phyloP scores from a whole-genome alignment of 2,797 vertebrate genomes.

The Malacoctenus gilli region DNA sequence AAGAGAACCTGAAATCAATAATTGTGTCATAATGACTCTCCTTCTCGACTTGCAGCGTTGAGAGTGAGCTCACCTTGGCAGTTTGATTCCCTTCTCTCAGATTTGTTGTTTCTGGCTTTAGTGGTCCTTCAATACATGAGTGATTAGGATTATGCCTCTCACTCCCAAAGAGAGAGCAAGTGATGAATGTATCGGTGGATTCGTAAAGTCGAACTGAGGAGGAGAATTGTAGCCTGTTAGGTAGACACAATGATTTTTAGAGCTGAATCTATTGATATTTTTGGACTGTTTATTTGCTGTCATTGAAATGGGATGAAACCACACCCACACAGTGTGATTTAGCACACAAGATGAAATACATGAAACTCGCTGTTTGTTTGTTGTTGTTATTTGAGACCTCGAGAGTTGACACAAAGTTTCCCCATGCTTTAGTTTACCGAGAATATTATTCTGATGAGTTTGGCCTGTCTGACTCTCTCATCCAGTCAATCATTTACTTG shows the following conservation, averaged over 20 bases:
- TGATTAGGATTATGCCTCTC: neutral
- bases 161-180: no score
- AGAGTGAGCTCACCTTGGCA: neutral
- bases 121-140: constrained; percentile 3
- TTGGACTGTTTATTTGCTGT: neutral
- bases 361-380: no score
- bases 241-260: neutral
- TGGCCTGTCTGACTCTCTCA: neutral
- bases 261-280: neutral
- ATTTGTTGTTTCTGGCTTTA: neutral
- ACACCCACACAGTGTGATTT: neutral
- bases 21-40: neutral
- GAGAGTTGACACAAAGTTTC: neutral
- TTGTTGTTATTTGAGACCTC: neutral
- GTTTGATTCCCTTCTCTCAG: constrained; percentile 7
- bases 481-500: neutral
- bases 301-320: neutral
- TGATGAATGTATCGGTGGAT: no score
- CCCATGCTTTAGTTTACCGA: neutral
- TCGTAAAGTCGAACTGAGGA: neutral
- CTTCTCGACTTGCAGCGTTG: neutral
- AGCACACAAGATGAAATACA: no score
- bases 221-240: neutral
- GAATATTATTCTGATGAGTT: neutral
- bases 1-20: constrained; percentile 19